A percentile compares a stretch with the other conserved stretches of the same genome.
Evolutionary conservation across 2,113 vertebrate species (phyloP).

Genomic region (Plotosus lineatus): DNA sequence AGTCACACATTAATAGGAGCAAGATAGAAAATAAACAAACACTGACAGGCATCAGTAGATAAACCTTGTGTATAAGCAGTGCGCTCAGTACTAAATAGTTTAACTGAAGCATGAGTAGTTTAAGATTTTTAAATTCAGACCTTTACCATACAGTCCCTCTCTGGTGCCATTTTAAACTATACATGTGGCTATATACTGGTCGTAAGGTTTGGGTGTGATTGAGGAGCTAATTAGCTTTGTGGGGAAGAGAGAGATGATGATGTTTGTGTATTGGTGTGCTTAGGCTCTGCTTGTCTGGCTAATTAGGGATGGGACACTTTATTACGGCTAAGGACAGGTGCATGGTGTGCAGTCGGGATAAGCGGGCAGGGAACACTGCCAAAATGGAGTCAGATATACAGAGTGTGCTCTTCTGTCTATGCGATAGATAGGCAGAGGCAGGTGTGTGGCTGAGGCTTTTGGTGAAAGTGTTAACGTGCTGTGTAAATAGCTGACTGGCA

Average conservation of each 20-base stretch:
- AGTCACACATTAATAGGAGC: slow-evolving; percentile 40
- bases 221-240: slow-evolving; percentile 37
- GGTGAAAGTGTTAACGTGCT: slow-evolving; percentile 65
- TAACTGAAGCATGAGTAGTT: slow-evolving; percentile 21
- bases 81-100: slow-evolving; percentile 4
- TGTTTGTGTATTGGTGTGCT: slow-evolving; percentile 13
- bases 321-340: slow-evolving; percentile 62
- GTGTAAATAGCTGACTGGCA: slow-evolving; percentile 55
- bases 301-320: slow-evolving; percentile 52
- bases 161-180: slow-evolving; percentile 35
- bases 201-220: slow-evolving; percentile 18
- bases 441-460: slow-evolving; percentile 68
- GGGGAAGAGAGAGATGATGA: slow-evolving; percentile 10
- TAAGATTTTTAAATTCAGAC: slow-evolving; percentile 13
- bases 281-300: slow-evolving; percentile 15
- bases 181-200: slow-evolving; percentile 49
- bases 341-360: slow-evolving; percentile 58
- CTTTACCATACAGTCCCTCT: background rate
- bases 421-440: slow-evolving; percentile 65
- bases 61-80: slow-evolving; percentile 15
- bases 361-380: slow-evolving; percentile 46
- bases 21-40: slow-evolving; percentile 38
- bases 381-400: slow-evolving; percentile 31
- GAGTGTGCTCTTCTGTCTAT: slow-evolving; percentile 38
- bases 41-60: slow-evolving; percentile 43